Evolutionary conservation across 2,888 invertebrate species (phyloP), one percentile per base, ranked within the genome.

Genomic region (Brachylomia viminalis): DNA sequence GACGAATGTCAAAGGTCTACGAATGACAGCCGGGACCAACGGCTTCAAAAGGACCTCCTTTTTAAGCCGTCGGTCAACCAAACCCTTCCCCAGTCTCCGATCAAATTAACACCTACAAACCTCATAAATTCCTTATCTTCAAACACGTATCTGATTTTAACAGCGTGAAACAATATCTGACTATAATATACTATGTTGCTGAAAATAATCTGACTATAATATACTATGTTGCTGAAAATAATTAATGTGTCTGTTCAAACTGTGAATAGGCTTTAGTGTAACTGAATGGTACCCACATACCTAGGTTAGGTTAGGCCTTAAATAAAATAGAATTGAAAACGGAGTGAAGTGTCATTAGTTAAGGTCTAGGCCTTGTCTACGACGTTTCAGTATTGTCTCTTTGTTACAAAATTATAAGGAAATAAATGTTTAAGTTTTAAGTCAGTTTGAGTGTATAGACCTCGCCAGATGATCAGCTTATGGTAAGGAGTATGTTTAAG

Each of bases 231-330:
- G 52, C 23, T 59, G 13, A 62, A 56, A 68, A 30, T 47, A 54
- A 81, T 80, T 52, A 61, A 72, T 76, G 56, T 20, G 7, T 65
- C 45, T 38, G 65, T 70, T 75, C 62, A 11, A 52, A 66, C 33
- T 45, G 33, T 56, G 45, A 75, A 54, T 75, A 71, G 54, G 20
- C 17, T 45, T 30, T 2, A 75, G 27, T 27, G 10, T 45, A 20
- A 27, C 45, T 30, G 30, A 65, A 64, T 20, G 42, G 15, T 56
- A 13, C 3, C 2, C 17, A 49, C n/a, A 52, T 30, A 49, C n/a
- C 42, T 30, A 47, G 23, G 42, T n/a, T 30, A 45, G 72, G 45
- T 30, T 58, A 13, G 75, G 2, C 33, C 38, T 72, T 66, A 52
- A 38, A 47, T 78, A n/a, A 47, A 38, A 42, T 33, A 56, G 45